These are phyloP conservation scores for Gobionotothen gibberifrons DNA, from an alignment of 2,797 vertebrate species.

Conservation along the genomic window DNA sequence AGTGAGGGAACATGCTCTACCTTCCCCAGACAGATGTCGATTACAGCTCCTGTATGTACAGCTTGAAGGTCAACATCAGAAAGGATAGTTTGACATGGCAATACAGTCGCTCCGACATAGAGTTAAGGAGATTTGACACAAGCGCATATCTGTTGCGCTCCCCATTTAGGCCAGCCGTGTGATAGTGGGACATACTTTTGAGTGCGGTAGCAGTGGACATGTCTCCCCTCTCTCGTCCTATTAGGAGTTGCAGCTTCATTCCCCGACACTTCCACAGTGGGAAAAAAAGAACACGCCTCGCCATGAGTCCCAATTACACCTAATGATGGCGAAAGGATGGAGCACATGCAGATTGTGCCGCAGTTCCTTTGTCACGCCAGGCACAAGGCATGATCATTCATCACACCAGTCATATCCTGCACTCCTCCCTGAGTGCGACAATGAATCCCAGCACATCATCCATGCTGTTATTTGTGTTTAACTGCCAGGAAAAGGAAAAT, in stretches of 20 bases:
- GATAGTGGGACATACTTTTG: constrained; percentile 50
- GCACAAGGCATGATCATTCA: constrained; percentile 78
- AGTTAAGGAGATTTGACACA: constrained; percentile 43
- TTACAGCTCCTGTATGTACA: constrained; percentile 49
- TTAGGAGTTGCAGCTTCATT: constrained; percentile 68
- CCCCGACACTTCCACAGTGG: constrained; percentile 52
- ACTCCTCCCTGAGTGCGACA: constrained; percentile 75
- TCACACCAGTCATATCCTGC: constrained; percentile 80
- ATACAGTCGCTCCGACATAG: constrained; percentile 35
- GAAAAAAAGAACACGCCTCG: constrained; percentile 68
- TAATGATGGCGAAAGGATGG: constrained; percentile 83
- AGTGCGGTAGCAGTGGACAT: constrained; percentile 51
- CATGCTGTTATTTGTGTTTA: constrained; percentile 81
- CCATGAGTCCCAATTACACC: constrained; percentile 84
- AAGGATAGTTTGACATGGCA: constrained; percentile 58
- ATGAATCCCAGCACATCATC: constrained; percentile 77
- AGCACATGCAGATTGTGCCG: constrained; percentile 79
- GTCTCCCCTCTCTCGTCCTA: constrained; percentile 67
- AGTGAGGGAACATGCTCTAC: constrained; percentile 44
- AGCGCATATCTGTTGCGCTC: constrained; percentile 50
- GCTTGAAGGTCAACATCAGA: constrained; percentile 63
- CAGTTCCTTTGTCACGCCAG: constrained; percentile 80
- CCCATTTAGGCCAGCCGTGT: constrained; percentile 50
- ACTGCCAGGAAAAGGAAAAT: constrained; percentile 81
- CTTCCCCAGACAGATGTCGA: constrained; percentile 69